phyloP scores from a whole-genome alignment of 1,140 invertebrate species.

The Paraescarpia echinospica region DNA sequence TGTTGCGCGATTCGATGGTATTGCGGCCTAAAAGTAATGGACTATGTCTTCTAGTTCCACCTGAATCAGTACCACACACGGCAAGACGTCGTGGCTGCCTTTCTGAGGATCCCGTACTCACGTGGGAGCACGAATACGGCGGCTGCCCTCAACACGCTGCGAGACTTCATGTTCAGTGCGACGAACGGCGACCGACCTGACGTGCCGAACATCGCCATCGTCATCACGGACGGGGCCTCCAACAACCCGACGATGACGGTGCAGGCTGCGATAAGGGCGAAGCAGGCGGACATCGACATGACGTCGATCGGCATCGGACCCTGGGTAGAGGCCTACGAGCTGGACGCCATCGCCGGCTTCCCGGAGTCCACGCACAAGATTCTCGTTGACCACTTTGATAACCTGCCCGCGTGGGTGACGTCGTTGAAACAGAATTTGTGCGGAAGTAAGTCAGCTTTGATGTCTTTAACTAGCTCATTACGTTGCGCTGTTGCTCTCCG shows the following conservation, averaged over 20 bases:
- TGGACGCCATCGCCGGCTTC: conserved; percentile 22
- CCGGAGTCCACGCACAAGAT: conserved; percentile 16
- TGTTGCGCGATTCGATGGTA: too few species aligned
- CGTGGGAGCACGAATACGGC: conserved; percentile 16
- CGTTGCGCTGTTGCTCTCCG: too few species aligned
- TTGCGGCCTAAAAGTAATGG: too few species aligned
- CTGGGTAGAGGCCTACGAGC: conserved; percentile 18
- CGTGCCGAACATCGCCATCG: conserved; percentile 9
- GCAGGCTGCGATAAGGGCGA: conserved; percentile 3
- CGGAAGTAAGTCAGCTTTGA: conserved; percentile 9
- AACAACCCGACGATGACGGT: conserved; percentile 37
- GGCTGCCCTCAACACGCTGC: background rate
- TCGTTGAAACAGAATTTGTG: background rate
- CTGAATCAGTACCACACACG: conserved; percentile 40
- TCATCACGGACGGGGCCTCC: conserved; percentile 32
- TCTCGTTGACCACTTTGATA: background rate
- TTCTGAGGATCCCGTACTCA: background rate
- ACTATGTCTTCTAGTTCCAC: conserved; percentile 44
- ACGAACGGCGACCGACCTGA: conserved; percentile 16
- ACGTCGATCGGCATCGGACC: conserved; percentile 21
- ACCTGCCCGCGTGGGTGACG: background rate
- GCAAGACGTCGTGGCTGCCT: background rate
- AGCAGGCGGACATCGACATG: conserved; percentile 11
- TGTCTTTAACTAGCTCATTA: too few species aligned
- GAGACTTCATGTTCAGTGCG: conserved; percentile 20